phyloP scores from a whole-genome alignment of 2,113 vertebrate species.

The Okapia johnstoni region DNA sequence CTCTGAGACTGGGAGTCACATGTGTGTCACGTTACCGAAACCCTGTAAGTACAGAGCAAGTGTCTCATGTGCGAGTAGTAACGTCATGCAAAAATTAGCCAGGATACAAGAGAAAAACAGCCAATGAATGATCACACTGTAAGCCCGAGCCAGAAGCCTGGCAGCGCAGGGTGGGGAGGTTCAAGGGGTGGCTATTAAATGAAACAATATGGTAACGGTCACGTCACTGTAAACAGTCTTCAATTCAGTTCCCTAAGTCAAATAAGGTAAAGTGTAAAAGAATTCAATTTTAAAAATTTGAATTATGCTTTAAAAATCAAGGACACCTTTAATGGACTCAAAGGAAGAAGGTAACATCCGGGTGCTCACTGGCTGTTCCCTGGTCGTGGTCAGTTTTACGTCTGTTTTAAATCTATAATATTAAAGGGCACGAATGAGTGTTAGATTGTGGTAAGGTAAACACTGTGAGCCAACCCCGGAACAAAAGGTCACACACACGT shows the following conservation, averaged over 20 bases:
- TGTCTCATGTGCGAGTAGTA: neutral
- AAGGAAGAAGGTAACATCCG: neutral
- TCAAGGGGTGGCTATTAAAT: neutral
- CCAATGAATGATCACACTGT: neutral
- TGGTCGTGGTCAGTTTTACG: neutral
- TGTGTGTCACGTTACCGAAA: fast-evolving
- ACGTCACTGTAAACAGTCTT: neutral
- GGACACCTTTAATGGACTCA: neutral
- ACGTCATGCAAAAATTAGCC: neutral
- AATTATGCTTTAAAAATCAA: neutral
- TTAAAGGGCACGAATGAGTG: neutral
- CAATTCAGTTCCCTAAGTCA: neutral
- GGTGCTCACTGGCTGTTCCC: neutral
- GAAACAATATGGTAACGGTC: neutral
- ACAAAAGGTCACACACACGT: neutral
- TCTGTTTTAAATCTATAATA: neutral
- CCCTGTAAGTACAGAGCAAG: neutral
- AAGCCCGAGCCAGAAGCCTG: neutral
- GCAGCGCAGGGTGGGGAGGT: fast-evolving
- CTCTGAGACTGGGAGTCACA: neutral
- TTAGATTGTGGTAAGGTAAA: neutral
- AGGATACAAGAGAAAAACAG: neutral
- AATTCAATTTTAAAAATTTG: neutral
- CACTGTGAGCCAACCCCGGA: neutral
- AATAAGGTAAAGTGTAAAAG: neutral